Evolutionary conservation across 2,797 vertebrate genomes (phyloP).

Genomic region (Scleropages formosus): DNA sequence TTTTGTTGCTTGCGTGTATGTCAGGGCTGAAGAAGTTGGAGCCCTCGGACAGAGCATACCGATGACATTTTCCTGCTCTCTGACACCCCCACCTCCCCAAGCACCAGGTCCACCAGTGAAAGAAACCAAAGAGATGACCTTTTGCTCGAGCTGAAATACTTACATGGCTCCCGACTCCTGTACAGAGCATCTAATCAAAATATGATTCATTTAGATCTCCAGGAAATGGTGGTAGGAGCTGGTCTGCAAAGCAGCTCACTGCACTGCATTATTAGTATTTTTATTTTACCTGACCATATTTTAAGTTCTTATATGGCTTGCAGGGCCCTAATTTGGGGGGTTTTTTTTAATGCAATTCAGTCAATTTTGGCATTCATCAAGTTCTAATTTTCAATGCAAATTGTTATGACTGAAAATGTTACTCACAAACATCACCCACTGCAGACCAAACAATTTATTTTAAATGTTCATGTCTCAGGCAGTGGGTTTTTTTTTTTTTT

Average conservation of each 20-base stretch:
- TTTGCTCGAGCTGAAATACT: not conserved
- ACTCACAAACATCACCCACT: not conserved
- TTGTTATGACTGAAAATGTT: not conserved
- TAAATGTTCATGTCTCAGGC: not conserved
- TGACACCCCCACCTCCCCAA: not conserved
- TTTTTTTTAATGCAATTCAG: not conserved
- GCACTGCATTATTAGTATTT: too few species aligned
- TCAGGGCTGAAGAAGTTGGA: not conserved
- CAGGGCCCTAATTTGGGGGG: too few species aligned
- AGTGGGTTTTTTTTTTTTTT: not conserved
- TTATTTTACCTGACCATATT: too few species aligned
- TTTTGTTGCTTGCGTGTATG: not conserved
- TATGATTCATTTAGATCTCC: not conserved
- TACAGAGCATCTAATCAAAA: not conserved
- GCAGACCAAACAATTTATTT: not conserved
- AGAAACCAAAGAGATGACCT: not conserved
- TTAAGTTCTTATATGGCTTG: too few species aligned
- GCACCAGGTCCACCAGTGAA: not conserved
- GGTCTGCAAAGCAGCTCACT: too few species aligned
- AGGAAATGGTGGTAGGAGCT: too few species aligned
- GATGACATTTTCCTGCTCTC: conserved; percentile 1
- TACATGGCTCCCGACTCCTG: not conserved
- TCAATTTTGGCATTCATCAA: not conserved
- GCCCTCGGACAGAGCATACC: not conserved
- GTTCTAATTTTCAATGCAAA: not conserved